These are phyloP conservation scores for Rhinolophus ferrumequinum DNA, from an alignment of 2,113 vertebrate species.

Conservation along the genomic window DNA sequence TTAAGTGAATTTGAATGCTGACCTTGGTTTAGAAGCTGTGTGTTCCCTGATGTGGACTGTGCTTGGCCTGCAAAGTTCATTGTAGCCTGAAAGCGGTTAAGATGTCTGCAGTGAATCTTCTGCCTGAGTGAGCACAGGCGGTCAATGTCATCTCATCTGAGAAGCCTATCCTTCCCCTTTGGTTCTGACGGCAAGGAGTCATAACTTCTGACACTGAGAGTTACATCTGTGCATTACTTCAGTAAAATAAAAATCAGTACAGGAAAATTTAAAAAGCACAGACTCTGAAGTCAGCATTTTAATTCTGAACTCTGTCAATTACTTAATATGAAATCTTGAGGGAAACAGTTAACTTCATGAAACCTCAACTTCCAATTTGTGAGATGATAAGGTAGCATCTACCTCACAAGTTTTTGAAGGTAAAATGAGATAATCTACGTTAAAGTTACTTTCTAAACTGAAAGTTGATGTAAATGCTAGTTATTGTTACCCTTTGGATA, in stretches of 20 bases:
- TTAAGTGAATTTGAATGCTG: neutral
- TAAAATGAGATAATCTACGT: constrained; percentile 15
- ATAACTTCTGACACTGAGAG: neutral
- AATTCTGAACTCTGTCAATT: constrained; percentile 11
- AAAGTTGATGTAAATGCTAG: constrained; percentile 29
- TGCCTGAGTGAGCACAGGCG: neutral
- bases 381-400: neutral
- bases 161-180: neutral
- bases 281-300: neutral
- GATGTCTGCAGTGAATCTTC: neutral
- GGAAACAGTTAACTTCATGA: neutral
- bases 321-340: constrained; percentile 11
- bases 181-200: neutral
- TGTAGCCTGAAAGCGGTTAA: neutral
- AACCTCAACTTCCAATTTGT: neutral
- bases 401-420: neutral
- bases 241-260: neutral
- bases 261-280: neutral
- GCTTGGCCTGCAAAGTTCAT: neutral
- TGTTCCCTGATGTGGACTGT: neutral
- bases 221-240: neutral
- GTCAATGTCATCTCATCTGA: neutral
- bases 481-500: neutral
- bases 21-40: neutral
- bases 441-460: neutral